Evolutionary conservation across 1,140 invertebrate species (phyloP).

Genomic region (Colletes latitarsis): DNA sequence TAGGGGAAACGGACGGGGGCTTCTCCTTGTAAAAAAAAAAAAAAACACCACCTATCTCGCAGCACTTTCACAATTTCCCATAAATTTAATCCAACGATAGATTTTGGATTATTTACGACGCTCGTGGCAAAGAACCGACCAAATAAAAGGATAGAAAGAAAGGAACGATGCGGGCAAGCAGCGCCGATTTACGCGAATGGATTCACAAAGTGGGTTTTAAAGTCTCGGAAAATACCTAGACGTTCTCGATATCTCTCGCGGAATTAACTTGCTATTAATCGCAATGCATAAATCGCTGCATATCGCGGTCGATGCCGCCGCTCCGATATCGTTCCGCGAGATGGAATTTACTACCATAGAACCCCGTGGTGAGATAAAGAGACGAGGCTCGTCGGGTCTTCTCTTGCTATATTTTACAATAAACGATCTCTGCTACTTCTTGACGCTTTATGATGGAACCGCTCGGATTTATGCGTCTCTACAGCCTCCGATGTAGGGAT

Average conservation of each 20-base stretch:
- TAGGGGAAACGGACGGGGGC: constrained; percentile 7
- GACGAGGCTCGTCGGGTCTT: background rate
- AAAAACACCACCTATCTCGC: too few relatives aligned
- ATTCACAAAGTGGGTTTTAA: too few relatives aligned
- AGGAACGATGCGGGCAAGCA: background rate
- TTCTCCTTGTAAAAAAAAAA: background rate
- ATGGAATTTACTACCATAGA: background rate
- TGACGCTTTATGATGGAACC: constrained; percentile 16
- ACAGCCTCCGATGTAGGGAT: background rate
- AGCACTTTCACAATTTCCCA: too few relatives aligned
- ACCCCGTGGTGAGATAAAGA: constrained; percentile 14
- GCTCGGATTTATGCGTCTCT: background rate
- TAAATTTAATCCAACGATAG: too few relatives aligned
- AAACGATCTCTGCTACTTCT: constrained; percentile 11
- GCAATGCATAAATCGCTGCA: constrained; percentile 8
- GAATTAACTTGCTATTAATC: constrained; percentile 18
- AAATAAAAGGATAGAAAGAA: too few relatives aligned
- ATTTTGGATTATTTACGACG: too few relatives aligned
- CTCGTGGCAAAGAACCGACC: too few relatives aligned
- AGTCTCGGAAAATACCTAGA: background rate
- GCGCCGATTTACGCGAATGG: background rate
- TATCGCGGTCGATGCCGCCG: constrained; percentile 12
- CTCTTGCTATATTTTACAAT: background rate
- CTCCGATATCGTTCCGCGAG: background rate
- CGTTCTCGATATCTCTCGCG: background rate